phyloP scores from a whole-genome alignment of 2,888 invertebrate species.

The Physocephala rufipes region DNA sequence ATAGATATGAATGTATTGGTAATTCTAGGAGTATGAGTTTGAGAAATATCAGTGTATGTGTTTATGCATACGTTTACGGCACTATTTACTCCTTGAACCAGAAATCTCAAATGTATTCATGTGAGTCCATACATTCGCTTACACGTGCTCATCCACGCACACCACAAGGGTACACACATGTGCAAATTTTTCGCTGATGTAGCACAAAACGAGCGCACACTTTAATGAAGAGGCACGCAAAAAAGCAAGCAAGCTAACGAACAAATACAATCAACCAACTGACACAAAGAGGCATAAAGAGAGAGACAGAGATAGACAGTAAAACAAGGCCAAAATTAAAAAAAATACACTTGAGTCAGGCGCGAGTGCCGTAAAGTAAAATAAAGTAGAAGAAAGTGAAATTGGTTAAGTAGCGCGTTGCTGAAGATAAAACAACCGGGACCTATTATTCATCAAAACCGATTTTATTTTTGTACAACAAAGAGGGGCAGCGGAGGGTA shows the following conservation, averaged over 20 bases:
- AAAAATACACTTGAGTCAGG: background rate
- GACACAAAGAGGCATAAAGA: background rate
- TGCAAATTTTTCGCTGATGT: slow-evolving; percentile 45
- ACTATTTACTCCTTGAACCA: slow-evolving; percentile 1
- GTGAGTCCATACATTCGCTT: background rate
- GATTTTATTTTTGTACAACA: too few relatives aligned
- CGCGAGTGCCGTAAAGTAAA: background rate
- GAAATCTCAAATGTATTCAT: background rate
- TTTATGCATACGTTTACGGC: background rate
- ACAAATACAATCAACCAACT: too few relatives aligned
- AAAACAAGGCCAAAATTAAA: background rate
- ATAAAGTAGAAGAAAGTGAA: too few relatives aligned
- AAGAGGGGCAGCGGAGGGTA: background rate
- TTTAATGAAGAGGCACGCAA: slow-evolving; percentile 40
- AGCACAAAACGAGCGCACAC: slow-evolving; percentile 43
- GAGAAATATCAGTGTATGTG: background rate
- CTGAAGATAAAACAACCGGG: too few relatives aligned
- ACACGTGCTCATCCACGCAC: background rate
- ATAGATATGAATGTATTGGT: too few relatives aligned
- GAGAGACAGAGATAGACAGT: background rate
- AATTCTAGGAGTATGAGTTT: too few relatives aligned
- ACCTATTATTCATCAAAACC: too few relatives aligned
- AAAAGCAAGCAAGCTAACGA: background rate
- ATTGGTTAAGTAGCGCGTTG: background rate
- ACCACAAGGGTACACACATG: background rate